Evolutionary conservation across 2,888 invertebrate genomes (phyloP), one percentile per base, ranked within the genome.

Genomic region (Anoplius nigerrimus): DNA sequence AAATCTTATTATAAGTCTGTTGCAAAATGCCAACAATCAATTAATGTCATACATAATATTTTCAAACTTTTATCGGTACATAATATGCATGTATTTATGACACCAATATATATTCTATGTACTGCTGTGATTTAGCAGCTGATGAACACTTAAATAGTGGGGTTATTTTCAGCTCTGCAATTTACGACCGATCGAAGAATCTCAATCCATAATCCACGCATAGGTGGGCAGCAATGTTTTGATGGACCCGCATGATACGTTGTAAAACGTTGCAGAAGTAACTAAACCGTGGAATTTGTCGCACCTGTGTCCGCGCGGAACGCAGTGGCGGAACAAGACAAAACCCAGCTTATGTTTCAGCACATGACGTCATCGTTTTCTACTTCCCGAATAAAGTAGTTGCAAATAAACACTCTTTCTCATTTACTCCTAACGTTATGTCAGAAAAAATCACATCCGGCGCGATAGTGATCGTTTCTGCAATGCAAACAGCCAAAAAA

Each of bases 331-430:
- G 70, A 63, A 72, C 61, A 72, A 67, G 68, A 64, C 72, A 76
- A 78, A 79, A 66, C 64, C 78, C 75, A 72, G 73, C 67, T 78
- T 79, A 75, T 80, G 78, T 80, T 75, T 82, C 80, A 75, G 71
- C 62, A 72, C 73, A 76, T 84, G 84, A 84, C 84, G 83, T 84
- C 84, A 84, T 72, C 73, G 71, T 69, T 73, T 59, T 58, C 60
- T 71, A 73, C 73, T 78, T 76, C 69, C 72, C 71, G 74, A 74
- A 82, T 73, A 81, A 75, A 80, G 76, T 65, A 72, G 69, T 72
- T 56, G 71, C 63, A 70, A 68, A 69, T 24, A 67, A 21, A 57
- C 53, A 24, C 21, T 21, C 48, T 21, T 34, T 34, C 34, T 34
- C 34, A 11, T 34, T 34, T 34, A 34, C 34, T 34, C 34, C 34